Conservation (phyloP, 53 echinoderm and acorn worm genomes). For the Echinometra lucunter region DNA sequence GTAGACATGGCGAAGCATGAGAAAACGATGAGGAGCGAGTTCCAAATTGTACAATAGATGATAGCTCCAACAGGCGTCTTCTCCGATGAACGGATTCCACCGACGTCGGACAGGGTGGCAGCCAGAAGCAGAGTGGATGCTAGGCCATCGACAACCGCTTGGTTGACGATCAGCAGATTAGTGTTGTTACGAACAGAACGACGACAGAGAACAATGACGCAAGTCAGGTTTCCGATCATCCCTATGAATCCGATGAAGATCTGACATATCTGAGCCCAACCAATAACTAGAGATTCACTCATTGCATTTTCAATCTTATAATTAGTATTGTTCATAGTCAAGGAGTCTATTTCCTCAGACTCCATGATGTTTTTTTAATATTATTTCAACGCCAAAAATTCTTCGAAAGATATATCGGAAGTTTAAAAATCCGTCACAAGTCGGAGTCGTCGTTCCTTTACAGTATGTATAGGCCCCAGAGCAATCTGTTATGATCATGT, state of each 20-base stretch:
- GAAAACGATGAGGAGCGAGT: constrained; percentile 70
- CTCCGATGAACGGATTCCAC: background rate
- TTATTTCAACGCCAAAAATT: background rate
- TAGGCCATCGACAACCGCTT: constrained; percentile 80
- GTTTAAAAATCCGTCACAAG: background rate
- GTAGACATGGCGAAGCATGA: constrained; percentile 80
- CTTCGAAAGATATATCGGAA: background rate
- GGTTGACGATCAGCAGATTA: constrained; percentile 84
- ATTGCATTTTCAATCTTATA: background rate
- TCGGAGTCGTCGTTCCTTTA: background rate
- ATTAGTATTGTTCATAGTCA: too few relatives aligned
- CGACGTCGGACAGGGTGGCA: constrained; percentile 44
- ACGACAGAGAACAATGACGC: constrained; percentile 73
- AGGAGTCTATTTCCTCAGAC: background rate
- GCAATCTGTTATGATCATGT: too few relatives aligned
- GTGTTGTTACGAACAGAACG: constrained; percentile 75
- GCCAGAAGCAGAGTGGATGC: constrained; percentile 77
- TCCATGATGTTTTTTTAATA: background rate
- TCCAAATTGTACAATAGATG: constrained; percentile 83
- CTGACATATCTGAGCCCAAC: constrained; percentile 46
- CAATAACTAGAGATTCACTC: background rate
- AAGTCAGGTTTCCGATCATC: constrained; percentile 61
- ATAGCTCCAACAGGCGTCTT: background rate
- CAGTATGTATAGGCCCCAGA: too few relatives aligned
- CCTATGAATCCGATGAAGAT: constrained; percentile 67